Evolutionary conservation across 2,888 invertebrate genomes (phyloP).

Genomic region (Athrips mouffetella): DNA sequence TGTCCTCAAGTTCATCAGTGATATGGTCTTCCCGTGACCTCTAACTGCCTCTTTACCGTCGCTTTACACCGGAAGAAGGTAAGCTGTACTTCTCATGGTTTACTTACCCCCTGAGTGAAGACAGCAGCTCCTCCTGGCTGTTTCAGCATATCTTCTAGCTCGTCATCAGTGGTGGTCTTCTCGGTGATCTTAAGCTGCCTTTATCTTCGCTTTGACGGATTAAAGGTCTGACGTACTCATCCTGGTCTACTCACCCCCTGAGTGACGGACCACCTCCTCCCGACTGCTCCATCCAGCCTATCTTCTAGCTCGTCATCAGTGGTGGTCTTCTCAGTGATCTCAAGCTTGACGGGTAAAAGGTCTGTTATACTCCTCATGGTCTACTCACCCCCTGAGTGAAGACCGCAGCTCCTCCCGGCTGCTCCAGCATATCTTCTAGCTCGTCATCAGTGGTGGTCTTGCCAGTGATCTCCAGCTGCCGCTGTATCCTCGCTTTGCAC

Average conservation of each 20-base stretch:
- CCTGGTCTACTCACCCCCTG: too few species aligned
- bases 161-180: constrained; percentile 45
- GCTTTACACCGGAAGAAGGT: too few species aligned
- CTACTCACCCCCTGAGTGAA: constrained; percentile 89
- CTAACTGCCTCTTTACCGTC: too few species aligned
- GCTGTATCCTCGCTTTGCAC: constrained; percentile 98
- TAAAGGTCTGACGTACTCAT: too few species aligned
- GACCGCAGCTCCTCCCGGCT: constrained; percentile 98
- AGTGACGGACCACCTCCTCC: too few species aligned
- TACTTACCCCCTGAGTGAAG: constrained; percentile 88
- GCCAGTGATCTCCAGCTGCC: constrained; percentile 99
- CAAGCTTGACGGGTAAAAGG: too few species aligned
- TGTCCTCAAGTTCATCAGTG: too few species aligned
- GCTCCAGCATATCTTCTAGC: constrained; percentile 98
- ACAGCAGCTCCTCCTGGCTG: constrained; percentile 82
- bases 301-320: too few species aligned
- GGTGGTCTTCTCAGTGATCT: too few species aligned
- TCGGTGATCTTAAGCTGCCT: constrained; percentile 16
- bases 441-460: constrained; percentile 98
- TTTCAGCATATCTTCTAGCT: constrained; percentile 46
- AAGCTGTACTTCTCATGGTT: neutral
- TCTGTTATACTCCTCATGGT: too few species aligned
- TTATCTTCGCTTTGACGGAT: neutral
- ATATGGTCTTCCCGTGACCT: too few species aligned
- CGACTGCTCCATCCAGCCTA: too few species aligned